Conservation (phyloP, 2,888 invertebrate genomes). For the Toxonevra muliebris region DNA sequence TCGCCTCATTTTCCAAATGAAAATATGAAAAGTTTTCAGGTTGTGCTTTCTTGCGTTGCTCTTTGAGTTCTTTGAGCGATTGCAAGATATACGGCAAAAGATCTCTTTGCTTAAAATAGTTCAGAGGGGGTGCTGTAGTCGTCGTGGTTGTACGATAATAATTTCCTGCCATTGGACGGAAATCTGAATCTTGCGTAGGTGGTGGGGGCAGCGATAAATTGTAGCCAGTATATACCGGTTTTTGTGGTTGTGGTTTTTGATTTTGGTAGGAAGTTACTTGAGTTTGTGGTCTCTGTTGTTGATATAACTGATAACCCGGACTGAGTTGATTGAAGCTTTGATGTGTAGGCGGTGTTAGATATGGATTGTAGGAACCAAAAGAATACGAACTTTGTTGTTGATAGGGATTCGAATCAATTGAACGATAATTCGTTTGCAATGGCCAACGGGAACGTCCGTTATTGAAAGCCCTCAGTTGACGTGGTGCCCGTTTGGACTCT, state of each 20-base stretch:
- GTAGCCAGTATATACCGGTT: slow-evolving; percentile 52
- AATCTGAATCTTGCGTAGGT: slow-evolving; percentile 46
- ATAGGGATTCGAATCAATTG: slow-evolving; percentile 51
- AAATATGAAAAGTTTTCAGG: slow-evolving; percentile 64
- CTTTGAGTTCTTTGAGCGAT: slow-evolving; percentile 57
- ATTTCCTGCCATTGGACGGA: slow-evolving; percentile 53
- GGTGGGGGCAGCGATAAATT: slow-evolving; percentile 51
- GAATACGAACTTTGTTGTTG: slow-evolving; percentile 45
- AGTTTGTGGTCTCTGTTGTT: slow-evolving; percentile 30
- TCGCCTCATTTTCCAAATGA: slow-evolving; percentile 59
- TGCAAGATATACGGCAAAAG: slow-evolving; percentile 57
- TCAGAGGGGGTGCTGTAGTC: slow-evolving; percentile 42
- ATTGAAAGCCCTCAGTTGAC: slow-evolving; percentile 56
- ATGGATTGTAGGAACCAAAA: slow-evolving; percentile 59
- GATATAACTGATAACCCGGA: slow-evolving; percentile 44
- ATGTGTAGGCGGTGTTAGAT: slow-evolving; percentile 54
- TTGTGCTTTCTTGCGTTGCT: slow-evolving; percentile 55
- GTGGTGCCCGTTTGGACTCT: slow-evolving; percentile 54
- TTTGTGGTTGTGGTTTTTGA: slow-evolving; percentile 51
- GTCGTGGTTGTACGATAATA: slow-evolving; percentile 41
- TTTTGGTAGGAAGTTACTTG: slow-evolving; percentile 22
- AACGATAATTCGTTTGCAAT: slow-evolving; percentile 48
- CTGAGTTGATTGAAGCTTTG: slow-evolving; percentile 49
- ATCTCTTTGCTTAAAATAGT: slow-evolving; percentile 47
- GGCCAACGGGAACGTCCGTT: slow-evolving; percentile 46